Evolutionary conservation across 2,113 vertebrate species (phyloP).

Genomic region (Tamias sibiricus): DNA sequence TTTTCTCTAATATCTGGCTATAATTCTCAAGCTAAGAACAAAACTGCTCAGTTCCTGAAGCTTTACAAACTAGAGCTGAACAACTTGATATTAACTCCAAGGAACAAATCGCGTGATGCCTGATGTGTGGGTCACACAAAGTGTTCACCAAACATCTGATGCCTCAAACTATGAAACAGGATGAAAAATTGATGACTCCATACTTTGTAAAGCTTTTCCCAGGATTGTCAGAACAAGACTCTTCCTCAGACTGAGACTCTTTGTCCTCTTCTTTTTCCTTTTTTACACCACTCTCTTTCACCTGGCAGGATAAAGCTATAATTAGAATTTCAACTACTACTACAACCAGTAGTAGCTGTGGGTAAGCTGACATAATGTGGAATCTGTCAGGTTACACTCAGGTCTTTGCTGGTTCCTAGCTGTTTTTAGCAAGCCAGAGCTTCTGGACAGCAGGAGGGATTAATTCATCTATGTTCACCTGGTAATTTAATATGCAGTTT

Average conservation of each 20-base stretch:
- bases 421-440: not conserved
- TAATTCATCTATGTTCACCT: not conserved
- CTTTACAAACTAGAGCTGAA: not conserved
- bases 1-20: not conserved
- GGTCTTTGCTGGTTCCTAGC: too few relatives aligned
- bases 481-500: constrained; percentile 8
- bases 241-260: not conserved
- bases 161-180: not conserved
- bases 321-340: constrained; percentile 14
- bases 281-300: not conserved
- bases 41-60: not conserved
- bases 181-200: not conserved
- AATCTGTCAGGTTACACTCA: not conserved
- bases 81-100: not conserved
- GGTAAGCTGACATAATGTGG: not conserved
- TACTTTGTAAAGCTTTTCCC: not conserved
- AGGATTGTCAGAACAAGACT: not conserved
- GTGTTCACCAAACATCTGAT: not conserved
- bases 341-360: not conserved
- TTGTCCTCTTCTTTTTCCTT: not conserved
- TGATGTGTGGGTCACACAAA: too few relatives aligned
- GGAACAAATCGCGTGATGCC: not conserved
- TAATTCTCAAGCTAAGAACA: not conserved
- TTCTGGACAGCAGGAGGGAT: not conserved
- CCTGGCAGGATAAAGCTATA: not conserved